These are phyloP conservation scores for Tridacna crocea DNA, from an alignment of 2,888 invertebrate species.

Conservation along the genomic window DNA sequence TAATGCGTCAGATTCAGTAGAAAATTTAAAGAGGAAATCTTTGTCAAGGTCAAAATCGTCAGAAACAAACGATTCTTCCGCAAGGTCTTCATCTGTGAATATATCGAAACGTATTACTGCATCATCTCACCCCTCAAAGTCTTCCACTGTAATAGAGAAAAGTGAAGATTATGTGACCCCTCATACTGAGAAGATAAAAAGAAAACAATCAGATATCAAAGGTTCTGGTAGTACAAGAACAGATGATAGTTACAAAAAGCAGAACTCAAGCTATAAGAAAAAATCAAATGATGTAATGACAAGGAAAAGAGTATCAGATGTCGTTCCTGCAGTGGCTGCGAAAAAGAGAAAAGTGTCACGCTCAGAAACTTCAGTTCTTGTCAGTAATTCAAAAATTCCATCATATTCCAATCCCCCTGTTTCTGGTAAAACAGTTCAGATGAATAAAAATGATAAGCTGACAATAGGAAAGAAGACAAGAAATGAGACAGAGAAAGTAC, in stretches of 20 bases:
- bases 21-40: neutral
- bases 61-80: neutral
- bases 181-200: neutral
- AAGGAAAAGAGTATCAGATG: neutral
- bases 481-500: neutral
- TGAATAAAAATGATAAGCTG: too few species aligned
- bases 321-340: neutral
- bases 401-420: too few species aligned
- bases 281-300: neutral
- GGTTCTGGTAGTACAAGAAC: neutral
- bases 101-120: neutral
- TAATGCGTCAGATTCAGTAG: neutral
- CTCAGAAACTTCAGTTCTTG: neutral
- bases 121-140: neutral
- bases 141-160: neutral
- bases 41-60: neutral
- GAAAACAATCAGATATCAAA: neutral
- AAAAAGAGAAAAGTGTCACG: constrained; percentile 8
- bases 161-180: neutral
- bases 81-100: neutral
- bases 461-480: neutral
- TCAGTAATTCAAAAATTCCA: neutral
- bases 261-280: neutral
- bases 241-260: neutral
- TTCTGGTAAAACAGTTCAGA: too few species aligned